Conservation (phyloP, 2,888 invertebrate species). For the Notodonta dromedarius region DNA sequence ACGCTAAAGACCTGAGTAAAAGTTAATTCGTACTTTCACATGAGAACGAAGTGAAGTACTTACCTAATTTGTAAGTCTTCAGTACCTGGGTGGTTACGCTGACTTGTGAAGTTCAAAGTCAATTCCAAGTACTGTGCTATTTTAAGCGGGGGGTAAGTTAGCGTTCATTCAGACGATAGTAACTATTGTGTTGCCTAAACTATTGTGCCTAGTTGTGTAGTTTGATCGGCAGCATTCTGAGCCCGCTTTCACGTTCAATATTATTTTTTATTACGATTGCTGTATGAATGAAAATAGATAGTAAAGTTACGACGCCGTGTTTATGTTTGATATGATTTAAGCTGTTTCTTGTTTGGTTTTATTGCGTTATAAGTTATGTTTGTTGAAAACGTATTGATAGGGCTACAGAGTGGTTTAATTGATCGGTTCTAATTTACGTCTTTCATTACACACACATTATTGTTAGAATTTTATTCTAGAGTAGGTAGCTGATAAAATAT, state of each 20-base stretch:
- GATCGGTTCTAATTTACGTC: too few relatives aligned
- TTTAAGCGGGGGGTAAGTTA: slow-evolving; percentile 44
- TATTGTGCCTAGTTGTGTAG: slow-evolving; percentile 38
- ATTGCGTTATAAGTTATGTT: background rate
- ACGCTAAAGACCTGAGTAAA: slow-evolving; percentile 28
- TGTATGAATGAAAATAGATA: slow-evolving; percentile 5
- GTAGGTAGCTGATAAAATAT: too few relatives aligned
- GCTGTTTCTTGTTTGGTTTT: background rate
- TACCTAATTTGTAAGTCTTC: slow-evolving; percentile 43
- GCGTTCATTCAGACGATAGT: slow-evolving; percentile 41
- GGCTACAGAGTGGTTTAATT: background rate
- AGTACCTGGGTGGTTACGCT: slow-evolving; percentile 35
- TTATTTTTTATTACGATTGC: slow-evolving; percentile 4
- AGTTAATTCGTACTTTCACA: slow-evolving; percentile 33
- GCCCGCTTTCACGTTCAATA: slow-evolving; percentile 15
- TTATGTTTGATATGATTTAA: slow-evolving; percentile 6
- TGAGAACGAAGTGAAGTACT: slow-evolving; percentile 20
- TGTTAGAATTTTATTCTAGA: too few relatives aligned
- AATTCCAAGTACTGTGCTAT: slow-evolving; percentile 47
- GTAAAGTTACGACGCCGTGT: slow-evolving; percentile 6
- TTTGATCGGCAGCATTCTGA: slow-evolving; percentile 25
- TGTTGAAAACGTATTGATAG: background rate
- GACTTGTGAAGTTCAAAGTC: slow-evolving; percentile 58
- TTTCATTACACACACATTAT: too few relatives aligned
- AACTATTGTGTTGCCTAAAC: slow-evolving; percentile 40